phyloP scores from a whole-genome alignment of 2,797 vertebrate genomes.

The Melanotaenia nigrans region DNA sequence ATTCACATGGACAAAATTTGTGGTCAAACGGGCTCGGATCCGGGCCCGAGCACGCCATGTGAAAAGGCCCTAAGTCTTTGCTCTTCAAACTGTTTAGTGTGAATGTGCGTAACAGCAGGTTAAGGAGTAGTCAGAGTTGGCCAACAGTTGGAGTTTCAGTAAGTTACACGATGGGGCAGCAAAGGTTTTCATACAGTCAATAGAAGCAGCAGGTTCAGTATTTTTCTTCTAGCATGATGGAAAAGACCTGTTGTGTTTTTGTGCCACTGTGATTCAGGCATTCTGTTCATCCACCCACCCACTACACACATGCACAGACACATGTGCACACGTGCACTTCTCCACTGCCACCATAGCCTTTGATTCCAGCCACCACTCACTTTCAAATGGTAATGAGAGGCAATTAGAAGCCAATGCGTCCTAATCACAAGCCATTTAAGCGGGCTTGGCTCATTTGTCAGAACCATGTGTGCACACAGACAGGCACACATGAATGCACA shows the following conservation, averaged over 20 bases:
- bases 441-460: conserved; percentile 77
- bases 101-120: conserved; percentile 17
- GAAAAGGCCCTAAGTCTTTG: too few species aligned
- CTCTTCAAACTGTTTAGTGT: not conserved
- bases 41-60: too few species aligned
- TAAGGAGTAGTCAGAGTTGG: conserved; percentile 29
- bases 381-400: conserved; percentile 83
- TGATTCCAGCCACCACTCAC: conserved; percentile 77
- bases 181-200: not conserved
- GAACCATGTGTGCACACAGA: conserved; percentile 57
- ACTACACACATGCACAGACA: conserved; percentile 16
- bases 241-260: conserved; percentile 36
- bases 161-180: conserved; percentile 7
- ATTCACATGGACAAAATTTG: too few species aligned
- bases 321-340: conserved; percentile 20
- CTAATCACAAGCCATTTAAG: conserved; percentile 82
- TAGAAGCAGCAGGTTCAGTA: not conserved
- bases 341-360: conserved; percentile 62
- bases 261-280: conserved; percentile 31
- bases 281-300: conserved; percentile 21
- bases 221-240: conserved; percentile 6
- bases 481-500: conserved; percentile 56
- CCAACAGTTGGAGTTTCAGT: conserved; percentile 7
- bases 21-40: too few species aligned
- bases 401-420: conserved; percentile 82